A percentile compares a stretch with the other conserved stretches of the same genome.
Conservation (phyloP, 2,888 invertebrate genomes). For the Biston stratarius region DNA sequence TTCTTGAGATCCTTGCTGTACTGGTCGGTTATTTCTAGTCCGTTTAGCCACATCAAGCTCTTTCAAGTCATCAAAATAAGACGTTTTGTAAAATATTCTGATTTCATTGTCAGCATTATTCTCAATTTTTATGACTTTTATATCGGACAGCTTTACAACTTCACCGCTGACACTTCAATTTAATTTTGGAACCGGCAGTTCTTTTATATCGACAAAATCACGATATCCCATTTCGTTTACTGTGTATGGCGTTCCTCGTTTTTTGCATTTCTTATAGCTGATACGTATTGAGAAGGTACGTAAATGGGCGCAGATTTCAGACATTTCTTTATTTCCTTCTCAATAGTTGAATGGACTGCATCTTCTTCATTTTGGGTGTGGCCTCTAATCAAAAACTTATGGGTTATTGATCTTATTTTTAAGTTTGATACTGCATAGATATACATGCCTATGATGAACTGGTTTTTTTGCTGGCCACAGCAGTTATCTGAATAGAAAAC, state of each 20-base stretch:
- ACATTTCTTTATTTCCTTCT: slow-evolving; percentile 23
- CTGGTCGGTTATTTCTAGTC: not conserved
- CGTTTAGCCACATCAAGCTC: slow-evolving; percentile 5
- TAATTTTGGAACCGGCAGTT: slow-evolving; percentile 8
- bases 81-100: slow-evolving; percentile 10
- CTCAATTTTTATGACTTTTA: slow-evolving; percentile 4
- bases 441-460: slow-evolving; percentile 6
- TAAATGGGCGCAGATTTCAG: slow-evolving; percentile 14
- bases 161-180: not conserved
- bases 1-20: not conserved
- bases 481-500: not conserved
- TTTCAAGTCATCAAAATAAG: slow-evolving; percentile 11
- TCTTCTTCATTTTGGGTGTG: slow-evolving; percentile 37
- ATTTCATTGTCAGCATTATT: slow-evolving; percentile 5
- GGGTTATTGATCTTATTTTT: slow-evolving; percentile 29
- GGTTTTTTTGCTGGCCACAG: slow-evolving; percentile 1
- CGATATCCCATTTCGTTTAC: slow-evolving; percentile 3
- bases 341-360: slow-evolving; percentile 36
- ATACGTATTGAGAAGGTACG: slow-evolving; percentile 6
- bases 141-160: slow-evolving; percentile 3
- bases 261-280: slow-evolving; percentile 5
- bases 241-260: slow-evolving; percentile 1
- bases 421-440: slow-evolving; percentile 10
- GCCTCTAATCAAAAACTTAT: slow-evolving; percentile 31
- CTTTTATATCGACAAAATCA: slow-evolving; percentile 5